A percentile compares a stretch with the other conserved stretches of the same genome.
Conservation (phyloP, 37 sponge, comb jelly and placozoan genomes). For the Spongilla lacustris region DNA sequence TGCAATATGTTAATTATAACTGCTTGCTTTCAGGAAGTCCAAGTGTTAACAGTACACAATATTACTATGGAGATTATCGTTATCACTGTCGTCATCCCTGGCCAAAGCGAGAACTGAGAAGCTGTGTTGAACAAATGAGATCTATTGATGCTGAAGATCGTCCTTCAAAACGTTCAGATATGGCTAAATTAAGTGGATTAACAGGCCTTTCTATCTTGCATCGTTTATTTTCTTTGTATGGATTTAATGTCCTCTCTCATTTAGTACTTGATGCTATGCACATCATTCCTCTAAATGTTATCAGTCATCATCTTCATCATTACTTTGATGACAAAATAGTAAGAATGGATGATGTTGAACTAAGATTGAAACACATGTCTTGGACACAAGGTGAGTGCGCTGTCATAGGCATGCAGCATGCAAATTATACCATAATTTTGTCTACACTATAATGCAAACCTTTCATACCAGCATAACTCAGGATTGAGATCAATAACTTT, state of each 20-base stretch:
- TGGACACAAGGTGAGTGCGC: no score
- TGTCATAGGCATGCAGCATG: background rate
- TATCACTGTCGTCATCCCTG: background rate
- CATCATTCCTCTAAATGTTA: background rate
- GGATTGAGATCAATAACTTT: no score
- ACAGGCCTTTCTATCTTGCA: constrained; percentile 9
- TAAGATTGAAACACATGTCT: constrained; percentile 2
- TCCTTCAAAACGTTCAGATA: background rate
- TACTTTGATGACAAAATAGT: background rate
- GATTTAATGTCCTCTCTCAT: constrained; percentile 1
- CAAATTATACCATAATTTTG: background rate
- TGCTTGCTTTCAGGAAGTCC: no score
- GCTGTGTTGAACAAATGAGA: constrained; percentile 1
- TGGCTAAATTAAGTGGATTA: background rate
- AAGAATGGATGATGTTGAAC: background rate
- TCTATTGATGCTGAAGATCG: constrained; percentile 8
- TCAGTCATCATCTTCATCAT: background rate
- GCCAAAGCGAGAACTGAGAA: no score
- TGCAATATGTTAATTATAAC: no score
- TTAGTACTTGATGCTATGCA: constrained; percentile 41
- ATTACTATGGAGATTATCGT: constrained; percentile 17
- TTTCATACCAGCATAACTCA: no score
- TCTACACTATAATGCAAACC: background rate
- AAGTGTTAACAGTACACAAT: background rate
- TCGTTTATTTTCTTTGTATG: background rate